Base-by-base conservation (phyloP, 2,113 vertebrate genomes). In the Sturnira hondurensis region DNA sequence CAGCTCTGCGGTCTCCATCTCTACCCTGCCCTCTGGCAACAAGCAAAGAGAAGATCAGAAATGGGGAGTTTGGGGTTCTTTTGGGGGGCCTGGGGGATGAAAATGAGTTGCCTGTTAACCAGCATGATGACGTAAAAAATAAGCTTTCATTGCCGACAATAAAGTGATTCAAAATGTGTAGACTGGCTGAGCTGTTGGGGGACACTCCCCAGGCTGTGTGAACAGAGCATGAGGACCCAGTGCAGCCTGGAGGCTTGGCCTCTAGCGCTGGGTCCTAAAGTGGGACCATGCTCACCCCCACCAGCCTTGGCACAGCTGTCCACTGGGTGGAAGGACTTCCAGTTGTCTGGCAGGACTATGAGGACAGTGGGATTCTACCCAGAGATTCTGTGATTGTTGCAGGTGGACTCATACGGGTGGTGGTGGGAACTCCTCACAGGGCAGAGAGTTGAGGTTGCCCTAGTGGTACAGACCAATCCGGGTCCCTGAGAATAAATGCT, bases 291-390 rank as follows among this genome's bases (percentile, higher is more conserved):
- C 20, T 26, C 47, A 4, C 31, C 16, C 73, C 8, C 71, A 13
- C 7, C 15, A 2, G 38, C 65, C 16, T 5, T 0, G 1, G 7
- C 13, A 4, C 41, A n/a, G 1, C 0, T 26, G 4, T 19, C 26
- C 12, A 7, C 13, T 3, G 3, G 4, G 14, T 38, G 24, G 38
- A 10, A 81, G 50, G 82, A 58, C 45, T 56, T 68, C 71, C 13
- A 8, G 50, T 36, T 24, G 65, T 38, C 36, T n/a, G 36, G 22
- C 38, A 47, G 13, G 70, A 20, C 20, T 2, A 1, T 28, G 22
- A 24, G 7, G 43, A 19, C 15, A 26, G 9, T 0, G 0, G 33
- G 14, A 9, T 52, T 20, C 63, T 90, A 33, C 22, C 54, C 47
- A 20, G 58, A 58, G 36, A 36, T 11, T 0, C 1, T 5, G 45